These are phyloP conservation scores for Heloderma charlesbogerti DNA, from an alignment of 2,113 vertebrate genomes.

Conservation along the genomic window DNA sequence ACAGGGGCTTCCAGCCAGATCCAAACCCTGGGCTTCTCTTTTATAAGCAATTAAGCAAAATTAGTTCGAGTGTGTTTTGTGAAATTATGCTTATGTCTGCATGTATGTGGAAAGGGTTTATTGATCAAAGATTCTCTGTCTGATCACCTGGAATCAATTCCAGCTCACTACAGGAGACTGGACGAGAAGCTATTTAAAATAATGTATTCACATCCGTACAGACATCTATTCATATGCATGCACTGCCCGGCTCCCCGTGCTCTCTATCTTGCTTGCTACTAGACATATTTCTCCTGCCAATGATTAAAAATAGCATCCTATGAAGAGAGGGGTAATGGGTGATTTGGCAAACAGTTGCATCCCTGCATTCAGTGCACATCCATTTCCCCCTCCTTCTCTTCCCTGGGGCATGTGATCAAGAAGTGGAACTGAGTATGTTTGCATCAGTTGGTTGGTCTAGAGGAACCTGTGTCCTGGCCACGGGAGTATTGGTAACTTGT, in stretches of 20 bases:
- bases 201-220: too few relatives aligned
- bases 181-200: background rate
- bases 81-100: too few relatives aligned
- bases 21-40: too few relatives aligned
- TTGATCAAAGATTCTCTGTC: background rate
- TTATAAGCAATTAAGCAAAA: too few relatives aligned
- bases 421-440: background rate
- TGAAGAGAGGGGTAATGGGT: background rate
- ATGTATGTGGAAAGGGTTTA: background rate
- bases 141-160: background rate
- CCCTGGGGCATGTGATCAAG: background rate
- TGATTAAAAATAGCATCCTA: slow-evolving; percentile 18
- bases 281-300: background rate
- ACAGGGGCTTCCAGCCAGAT: too few relatives aligned
- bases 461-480: too few relatives aligned
- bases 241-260: too few relatives aligned
- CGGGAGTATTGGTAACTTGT: too few relatives aligned
- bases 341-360: background rate
- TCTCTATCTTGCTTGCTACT: background rate
- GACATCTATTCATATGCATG: background rate
- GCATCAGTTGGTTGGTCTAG: too few relatives aligned
- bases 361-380: background rate
- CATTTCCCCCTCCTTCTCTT: background rate
- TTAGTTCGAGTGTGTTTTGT: too few relatives aligned
- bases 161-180: background rate